phyloP scores from a whole-genome alignment of 2,888 invertebrate genomes.

The Callyntrura guangdongensis region DNA sequence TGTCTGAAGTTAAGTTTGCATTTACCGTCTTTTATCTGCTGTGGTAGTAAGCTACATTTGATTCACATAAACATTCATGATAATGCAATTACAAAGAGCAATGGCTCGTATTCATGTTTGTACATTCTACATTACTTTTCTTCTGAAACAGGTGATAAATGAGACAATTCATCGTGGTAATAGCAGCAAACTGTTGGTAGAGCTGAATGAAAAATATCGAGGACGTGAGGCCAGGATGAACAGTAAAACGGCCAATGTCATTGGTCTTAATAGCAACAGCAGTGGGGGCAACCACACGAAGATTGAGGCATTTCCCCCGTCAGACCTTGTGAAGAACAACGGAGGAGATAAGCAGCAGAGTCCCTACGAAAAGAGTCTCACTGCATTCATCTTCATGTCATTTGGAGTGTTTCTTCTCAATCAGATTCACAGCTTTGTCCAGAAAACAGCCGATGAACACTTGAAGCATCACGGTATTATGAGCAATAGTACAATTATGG shows the following conservation, averaged over 20 bases:
- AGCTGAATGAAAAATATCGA: slow-evolving; percentile 88
- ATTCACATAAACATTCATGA: background rate
- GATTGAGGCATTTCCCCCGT: background rate
- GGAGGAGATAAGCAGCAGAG: slow-evolving; percentile 53
- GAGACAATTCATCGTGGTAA: slow-evolving; percentile 87
- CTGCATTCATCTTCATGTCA: slow-evolving; percentile 88
- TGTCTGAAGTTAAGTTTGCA: background rate
- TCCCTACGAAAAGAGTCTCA: slow-evolving; percentile 83
- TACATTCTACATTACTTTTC: background rate
- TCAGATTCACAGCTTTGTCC: slow-evolving; percentile 84
- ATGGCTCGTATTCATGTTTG: background rate
- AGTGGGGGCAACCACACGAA: background rate
- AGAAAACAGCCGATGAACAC: slow-evolving; percentile 51
- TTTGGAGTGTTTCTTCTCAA: slow-evolving; percentile 88
- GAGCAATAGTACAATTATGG: background rate
- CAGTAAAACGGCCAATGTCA: slow-evolving; percentile 85
- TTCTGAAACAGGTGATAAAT: slow-evolving; percentile 86
- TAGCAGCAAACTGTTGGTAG: slow-evolving; percentile 87
- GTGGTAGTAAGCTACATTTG: background rate
- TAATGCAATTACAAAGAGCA: too few relatives aligned
- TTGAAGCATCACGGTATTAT: background rate
- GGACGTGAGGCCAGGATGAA: slow-evolving; percentile 83
- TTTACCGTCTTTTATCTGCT: background rate
- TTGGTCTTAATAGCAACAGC: background rate
- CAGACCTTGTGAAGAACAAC: slow-evolving; percentile 41